Percentiles rank a stretch among this genome's conserved stretches.
Evolutionary conservation across 2,888 invertebrate species (phyloP).

Genomic region (Gymnoscelis rufifasciata): DNA sequence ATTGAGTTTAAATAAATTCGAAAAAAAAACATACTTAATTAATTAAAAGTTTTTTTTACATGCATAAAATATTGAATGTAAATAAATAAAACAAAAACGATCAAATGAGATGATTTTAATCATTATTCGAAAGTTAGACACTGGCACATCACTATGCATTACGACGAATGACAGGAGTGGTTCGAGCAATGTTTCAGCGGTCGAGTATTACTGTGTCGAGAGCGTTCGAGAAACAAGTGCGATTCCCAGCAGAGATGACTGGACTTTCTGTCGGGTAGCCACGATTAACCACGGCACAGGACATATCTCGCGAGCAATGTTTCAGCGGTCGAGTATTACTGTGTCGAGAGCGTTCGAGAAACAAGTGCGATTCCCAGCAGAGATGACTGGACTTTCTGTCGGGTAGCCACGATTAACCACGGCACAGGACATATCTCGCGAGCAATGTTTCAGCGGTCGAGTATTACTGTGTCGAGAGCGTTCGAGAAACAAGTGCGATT

Average conservation of each 20-base stretch:
- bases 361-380: slow-evolving; percentile 62
- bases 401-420: slow-evolving; percentile 28
- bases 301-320: slow-evolving; percentile 55
- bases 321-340: slow-evolving; percentile 46
- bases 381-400: slow-evolving; percentile 48
- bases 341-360: slow-evolving; percentile 40
- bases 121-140: slow-evolving; percentile 3
- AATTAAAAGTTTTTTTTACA: too few species aligned
- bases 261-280: slow-evolving; percentile 35
- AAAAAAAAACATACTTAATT: too few species aligned
- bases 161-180: slow-evolving; percentile 42
- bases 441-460: slow-evolving; percentile 53
- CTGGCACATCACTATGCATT: slow-evolving; percentile 9
- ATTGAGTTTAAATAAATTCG: too few species aligned
- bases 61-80: too few species aligned
- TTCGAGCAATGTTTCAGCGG: slow-evolving; percentile 55
- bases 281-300: slow-evolving; percentile 8
- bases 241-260: slow-evolving; percentile 65
- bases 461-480: too few species aligned
- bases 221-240: slow-evolving; percentile 47
- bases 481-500: slow-evolving; percentile 54
- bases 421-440: too few species aligned
- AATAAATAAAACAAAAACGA: neutral
- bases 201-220: slow-evolving; percentile 40
- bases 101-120: too few species aligned